Evolutionary conservation across 2,888 invertebrate genomes (phyloP).

Genomic region (Lysandra coridon): DNA sequence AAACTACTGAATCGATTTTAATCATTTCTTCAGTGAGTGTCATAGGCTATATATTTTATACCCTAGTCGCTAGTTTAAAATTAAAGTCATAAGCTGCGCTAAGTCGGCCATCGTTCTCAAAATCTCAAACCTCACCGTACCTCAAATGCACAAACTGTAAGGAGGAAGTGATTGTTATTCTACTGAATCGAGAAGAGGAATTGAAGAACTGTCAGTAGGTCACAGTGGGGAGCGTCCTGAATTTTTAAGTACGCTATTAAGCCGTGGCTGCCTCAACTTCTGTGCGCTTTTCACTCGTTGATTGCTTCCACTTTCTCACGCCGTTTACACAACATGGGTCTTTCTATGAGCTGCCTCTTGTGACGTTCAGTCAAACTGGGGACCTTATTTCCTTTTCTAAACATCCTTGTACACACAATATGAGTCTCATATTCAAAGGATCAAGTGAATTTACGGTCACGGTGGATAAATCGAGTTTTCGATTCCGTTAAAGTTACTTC

Average conservation of each 20-base stretch:
- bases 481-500: background rate
- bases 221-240: constrained; percentile 65
- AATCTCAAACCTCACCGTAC: background rate
- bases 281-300: constrained; percentile 69
- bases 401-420: constrained; percentile 1
- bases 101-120: background rate
- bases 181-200: constrained; percentile 39
- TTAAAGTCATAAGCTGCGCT: background rate
- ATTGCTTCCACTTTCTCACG: constrained; percentile 74
- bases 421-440: background rate
- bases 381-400: constrained; percentile 28
- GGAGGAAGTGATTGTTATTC: background rate
- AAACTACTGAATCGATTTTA: too few relatives aligned
- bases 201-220: constrained; percentile 56
- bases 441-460: background rate
- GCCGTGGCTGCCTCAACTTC: constrained; percentile 50
- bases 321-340: constrained; percentile 56
- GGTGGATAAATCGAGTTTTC: background rate
- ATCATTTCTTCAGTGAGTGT: too few relatives aligned
- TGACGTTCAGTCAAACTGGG: constrained; percentile 41
- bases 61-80: too few relatives aligned
- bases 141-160: background rate
- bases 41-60: too few relatives aligned
- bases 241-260: constrained; percentile 75
- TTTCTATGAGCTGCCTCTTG: constrained; percentile 55